Evolutionary conservation across 2,113 vertebrate species (phyloP).

Genomic region (Sinocyclocheilus grahami): DNA sequence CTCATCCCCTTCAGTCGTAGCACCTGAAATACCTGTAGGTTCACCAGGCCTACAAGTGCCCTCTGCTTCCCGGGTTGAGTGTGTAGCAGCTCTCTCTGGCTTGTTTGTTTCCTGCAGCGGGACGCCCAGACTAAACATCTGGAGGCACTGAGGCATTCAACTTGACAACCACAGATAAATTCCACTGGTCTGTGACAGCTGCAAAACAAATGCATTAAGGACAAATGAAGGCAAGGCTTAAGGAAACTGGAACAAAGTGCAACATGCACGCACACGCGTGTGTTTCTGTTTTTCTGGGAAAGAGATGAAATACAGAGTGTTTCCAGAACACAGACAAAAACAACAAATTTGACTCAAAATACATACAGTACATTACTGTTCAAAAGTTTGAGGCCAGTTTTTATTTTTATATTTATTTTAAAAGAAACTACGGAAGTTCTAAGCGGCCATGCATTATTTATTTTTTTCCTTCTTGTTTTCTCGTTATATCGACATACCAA

Average conservation of each 20-base stretch:
- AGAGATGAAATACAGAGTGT: not conserved
- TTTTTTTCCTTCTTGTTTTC: too few relatives aligned
- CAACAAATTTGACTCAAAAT: not conserved
- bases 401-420: not conserved
- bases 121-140: constrained; percentile 33
- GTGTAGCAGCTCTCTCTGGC: constrained; percentile 16
- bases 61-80: constrained; percentile 19
- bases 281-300: not conserved
- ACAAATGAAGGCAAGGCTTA: constrained; percentile 9
- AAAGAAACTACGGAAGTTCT: too few relatives aligned
- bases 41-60: not conserved
- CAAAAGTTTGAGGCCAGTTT: not conserved
- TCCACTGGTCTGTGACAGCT: not conserved
- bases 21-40: constrained; percentile 6
- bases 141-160: not conserved
- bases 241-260: not conserved
- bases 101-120: constrained; percentile 18
- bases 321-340: not conserved
- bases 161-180: not conserved
- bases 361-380: not conserved
- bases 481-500: too few relatives aligned
- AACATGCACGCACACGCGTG: not conserved
- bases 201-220: constrained; percentile 14
- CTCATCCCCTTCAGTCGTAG: not conserved
- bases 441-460: too few relatives aligned